phyloP scores from a whole-genome alignment of 1,140 invertebrate species.

The Oedothorax gibbosus region DNA sequence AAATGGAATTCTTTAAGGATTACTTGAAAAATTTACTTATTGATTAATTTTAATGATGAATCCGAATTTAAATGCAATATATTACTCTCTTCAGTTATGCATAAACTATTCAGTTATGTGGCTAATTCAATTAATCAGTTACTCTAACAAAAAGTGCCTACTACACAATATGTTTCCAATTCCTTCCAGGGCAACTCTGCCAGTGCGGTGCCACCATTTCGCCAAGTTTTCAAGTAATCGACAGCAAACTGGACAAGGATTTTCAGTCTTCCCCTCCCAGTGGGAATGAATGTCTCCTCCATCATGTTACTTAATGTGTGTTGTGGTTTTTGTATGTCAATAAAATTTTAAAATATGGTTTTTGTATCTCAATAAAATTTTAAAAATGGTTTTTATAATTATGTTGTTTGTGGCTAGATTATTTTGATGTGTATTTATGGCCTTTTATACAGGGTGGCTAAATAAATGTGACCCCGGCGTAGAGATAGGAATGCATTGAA shows the following conservation, averaged over 20 bases:
- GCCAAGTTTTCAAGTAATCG: conserved; percentile 52
- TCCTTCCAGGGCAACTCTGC: conserved; percentile 42
- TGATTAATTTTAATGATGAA: too few species aligned
- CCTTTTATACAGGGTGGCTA: too few species aligned
- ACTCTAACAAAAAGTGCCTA: too few species aligned
- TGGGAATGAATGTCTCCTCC: conserved; percentile 9
- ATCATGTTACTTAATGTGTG: conserved; percentile 43
- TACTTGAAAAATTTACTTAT: too few species aligned
- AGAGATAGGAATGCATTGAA: too few species aligned
- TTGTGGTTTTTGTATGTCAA: conserved; percentile 31
- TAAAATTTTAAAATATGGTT: conserved; percentile 44
- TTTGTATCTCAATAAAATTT: conserved; percentile 48
- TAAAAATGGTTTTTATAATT: conserved; percentile 22
- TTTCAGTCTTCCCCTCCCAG: background rate
- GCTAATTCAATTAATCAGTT: too few species aligned
- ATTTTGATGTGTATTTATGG: background rate
- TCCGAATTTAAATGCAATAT: too few species aligned
- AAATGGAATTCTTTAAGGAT: too few species aligned
- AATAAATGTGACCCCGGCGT: too few species aligned
- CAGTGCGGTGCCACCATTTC: conserved; percentile 49
- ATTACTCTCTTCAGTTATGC: too few species aligned
- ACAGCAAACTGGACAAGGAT: conserved; percentile 53
- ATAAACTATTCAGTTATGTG: too few species aligned
- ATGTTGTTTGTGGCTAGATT: background rate
- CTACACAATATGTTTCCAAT: background rate